phyloP scores from a whole-genome alignment of 1,140 invertebrate species.

The Triops longicaudatus region DNA sequence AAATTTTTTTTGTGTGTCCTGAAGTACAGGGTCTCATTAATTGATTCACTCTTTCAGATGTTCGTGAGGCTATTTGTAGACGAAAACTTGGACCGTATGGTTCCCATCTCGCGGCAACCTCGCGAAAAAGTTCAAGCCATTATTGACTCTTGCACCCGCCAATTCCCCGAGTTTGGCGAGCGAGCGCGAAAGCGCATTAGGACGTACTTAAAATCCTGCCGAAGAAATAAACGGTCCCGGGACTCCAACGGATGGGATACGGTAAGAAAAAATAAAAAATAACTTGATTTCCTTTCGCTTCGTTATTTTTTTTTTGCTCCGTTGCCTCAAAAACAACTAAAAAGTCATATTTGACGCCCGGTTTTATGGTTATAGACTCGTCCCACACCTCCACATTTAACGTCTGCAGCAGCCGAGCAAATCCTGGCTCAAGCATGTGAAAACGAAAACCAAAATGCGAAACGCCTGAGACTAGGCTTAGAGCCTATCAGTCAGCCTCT shows the following conservation, averaged over 20 bases:
- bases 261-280: slow-evolving; percentile 43
- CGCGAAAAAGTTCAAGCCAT: slow-evolving; percentile 97
- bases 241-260: slow-evolving; percentile 60
- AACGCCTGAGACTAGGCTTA: slow-evolving; percentile 86
- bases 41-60: slow-evolving; percentile 60
- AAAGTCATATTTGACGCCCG: slow-evolving; percentile 17
- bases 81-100: slow-evolving; percentile 90
- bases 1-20: slow-evolving; percentile 23
- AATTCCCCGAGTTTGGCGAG: slow-evolving; percentile 94
- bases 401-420: slow-evolving; percentile 90
- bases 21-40: neutral
- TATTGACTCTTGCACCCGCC: slow-evolving; percentile 89
- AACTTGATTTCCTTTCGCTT: slow-evolving; percentile 24
- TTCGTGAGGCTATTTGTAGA: slow-evolving; percentile 94
- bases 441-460: slow-evolving; percentile 93
- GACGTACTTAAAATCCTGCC: slow-evolving; percentile 91
- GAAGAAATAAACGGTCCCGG: slow-evolving; percentile 82
- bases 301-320: neutral
- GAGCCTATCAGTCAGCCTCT: slow-evolving; percentile 85
- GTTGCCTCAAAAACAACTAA: neutral
- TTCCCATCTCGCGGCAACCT: slow-evolving; percentile 93
- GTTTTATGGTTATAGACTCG: slow-evolving; percentile 50
- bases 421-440: slow-evolving; percentile 90
- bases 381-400: slow-evolving; percentile 90
- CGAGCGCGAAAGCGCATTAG: slow-evolving; percentile 86